Evolutionary conservation across 2,797 vertebrate genomes (phyloP).

Genomic region (Fratercula arctica): DNA sequence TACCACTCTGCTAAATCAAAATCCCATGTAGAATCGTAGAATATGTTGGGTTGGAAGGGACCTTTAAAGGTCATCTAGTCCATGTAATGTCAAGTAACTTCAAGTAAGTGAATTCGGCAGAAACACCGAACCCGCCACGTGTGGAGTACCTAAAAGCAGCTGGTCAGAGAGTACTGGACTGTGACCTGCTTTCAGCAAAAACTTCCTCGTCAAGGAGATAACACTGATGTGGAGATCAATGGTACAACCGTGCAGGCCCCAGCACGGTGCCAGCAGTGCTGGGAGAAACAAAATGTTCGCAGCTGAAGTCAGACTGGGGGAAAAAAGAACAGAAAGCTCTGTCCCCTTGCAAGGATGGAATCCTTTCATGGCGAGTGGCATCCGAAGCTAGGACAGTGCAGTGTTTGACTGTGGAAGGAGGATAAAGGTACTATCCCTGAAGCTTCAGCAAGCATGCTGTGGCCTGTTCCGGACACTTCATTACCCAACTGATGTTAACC

Average conservation of each 20-base stretch:
- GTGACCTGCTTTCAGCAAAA: background rate
- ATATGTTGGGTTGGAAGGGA: too few relatives aligned
- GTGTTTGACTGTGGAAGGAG: too few relatives aligned
- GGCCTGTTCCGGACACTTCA: background rate
- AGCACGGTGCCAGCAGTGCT: background rate
- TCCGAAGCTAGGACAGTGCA: background rate
- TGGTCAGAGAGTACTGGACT: background rate
- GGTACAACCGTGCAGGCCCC: background rate
- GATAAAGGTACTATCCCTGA: background rate
- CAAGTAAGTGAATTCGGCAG: too few relatives aligned
- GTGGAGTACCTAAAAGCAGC: background rate
- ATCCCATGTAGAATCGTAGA: background rate
- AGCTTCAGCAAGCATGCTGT: background rate
- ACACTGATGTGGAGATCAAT: background rate
- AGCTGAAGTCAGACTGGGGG: background rate
- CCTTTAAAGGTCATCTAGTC: too few relatives aligned
- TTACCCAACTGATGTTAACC: background rate
- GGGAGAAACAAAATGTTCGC: background rate
- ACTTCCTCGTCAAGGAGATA: background rate
- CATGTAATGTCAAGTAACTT: background rate
- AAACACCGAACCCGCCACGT: accelerated
- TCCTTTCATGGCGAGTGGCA: accelerated
- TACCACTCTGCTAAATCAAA: background rate
- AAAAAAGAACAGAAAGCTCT: background rate
- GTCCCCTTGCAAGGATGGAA: background rate